Evolutionary conservation across 2,113 vertebrate genomes (phyloP).

Genomic region (Vulpes lagopus): DNA sequence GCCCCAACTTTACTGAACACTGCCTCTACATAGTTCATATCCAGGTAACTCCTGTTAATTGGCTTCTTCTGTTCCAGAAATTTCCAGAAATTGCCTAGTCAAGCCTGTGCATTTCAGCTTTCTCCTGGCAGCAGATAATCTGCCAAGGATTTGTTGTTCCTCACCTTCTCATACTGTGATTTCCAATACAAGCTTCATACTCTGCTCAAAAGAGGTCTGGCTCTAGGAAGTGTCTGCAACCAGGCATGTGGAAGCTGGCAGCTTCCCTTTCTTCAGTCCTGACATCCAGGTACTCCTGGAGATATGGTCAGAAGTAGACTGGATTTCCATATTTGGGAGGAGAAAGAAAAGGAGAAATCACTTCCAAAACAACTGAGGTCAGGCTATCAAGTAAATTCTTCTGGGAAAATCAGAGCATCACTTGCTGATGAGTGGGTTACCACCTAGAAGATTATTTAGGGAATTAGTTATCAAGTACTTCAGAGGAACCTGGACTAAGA

Average conservation of each 20-base stretch:
- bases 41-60: neutral
- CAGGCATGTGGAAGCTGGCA: neutral
- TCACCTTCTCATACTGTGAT: neutral
- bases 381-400: neutral
- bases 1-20: neutral
- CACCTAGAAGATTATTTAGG: neutral
- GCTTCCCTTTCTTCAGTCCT: neutral
- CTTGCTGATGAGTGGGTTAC: neutral
- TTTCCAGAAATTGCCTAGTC: neutral
- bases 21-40: neutral
- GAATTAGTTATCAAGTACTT: neutral
- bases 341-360: neutral
- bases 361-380: neutral
- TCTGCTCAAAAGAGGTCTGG: neutral
- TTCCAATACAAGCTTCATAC: neutral
- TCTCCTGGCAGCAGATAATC: neutral
- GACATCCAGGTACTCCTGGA: neutral
- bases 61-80: neutral
- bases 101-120: neutral
- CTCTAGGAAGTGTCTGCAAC: neutral
- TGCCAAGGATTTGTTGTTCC: neutral
- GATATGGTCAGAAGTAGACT: neutral
- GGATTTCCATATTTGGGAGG: neutral
- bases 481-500: neutral
- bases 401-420: neutral